These are phyloP conservation scores for Cochlearius cochlearius DNA, from an alignment of 2,113 vertebrate species.

Conservation along the genomic window DNA sequence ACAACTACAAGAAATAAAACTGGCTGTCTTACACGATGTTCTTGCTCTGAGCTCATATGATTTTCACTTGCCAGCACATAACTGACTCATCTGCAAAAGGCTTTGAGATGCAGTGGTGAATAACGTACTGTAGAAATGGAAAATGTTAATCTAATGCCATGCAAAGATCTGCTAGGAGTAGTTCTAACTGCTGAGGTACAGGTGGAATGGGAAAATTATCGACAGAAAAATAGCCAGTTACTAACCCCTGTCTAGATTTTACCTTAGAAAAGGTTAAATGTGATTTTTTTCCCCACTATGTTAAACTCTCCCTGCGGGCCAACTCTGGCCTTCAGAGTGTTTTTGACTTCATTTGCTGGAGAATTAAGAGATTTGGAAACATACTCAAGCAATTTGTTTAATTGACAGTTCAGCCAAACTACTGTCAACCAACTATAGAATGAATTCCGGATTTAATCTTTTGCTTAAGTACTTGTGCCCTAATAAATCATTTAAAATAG, in stretches of 20 bases:
- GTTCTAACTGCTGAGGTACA: not conserved
- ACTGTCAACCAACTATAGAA: not conserved
- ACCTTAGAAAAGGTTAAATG: not conserved
- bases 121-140: not conserved
- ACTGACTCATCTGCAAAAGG: constrained; percentile 10
- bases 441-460: not conserved
- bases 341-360: not conserved
- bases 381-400: constrained; percentile 8
- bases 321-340: not conserved
- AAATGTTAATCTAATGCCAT: not conserved
- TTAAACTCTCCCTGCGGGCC: not conserved
- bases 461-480: not conserved
- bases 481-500: not conserved
- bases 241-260: not conserved
- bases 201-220: not conserved
- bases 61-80: not conserved
- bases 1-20: not conserved
- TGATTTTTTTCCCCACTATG: not conserved
- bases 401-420: not conserved
- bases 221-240: not conserved
- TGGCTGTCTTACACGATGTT: not conserved
- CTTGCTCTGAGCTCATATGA: not conserved
- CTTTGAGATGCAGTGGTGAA: not conserved
- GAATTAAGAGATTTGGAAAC: not conserved
- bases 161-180: not conserved